Base-by-base conservation (phyloP, 2,797 vertebrate species). In the Falco naumanni region DNA sequence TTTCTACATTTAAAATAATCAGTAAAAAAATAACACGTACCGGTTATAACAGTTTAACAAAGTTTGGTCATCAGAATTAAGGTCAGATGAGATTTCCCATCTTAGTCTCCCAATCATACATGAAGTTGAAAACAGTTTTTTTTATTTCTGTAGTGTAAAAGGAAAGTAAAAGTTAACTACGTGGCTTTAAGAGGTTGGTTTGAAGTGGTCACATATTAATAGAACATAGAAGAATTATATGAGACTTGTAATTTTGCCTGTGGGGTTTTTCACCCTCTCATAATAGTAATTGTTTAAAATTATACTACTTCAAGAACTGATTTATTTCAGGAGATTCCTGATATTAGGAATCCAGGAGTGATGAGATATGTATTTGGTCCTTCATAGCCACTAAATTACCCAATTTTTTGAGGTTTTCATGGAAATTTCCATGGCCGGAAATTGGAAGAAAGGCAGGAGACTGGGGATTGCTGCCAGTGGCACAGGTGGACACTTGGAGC, bases 401-500 rank as follows among this genome's bases (percentile, higher is more conserved):
- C 41, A 22, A 1, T 87, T 70, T 60, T 74, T 26, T 60, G 21
- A 24, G 14, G 16, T 53, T 91, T 77, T 64, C 5, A 43, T 20
- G 45, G 31, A 87, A 87, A 94, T 85, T 79, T 87, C 28, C 34
- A 20, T 54, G 18, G 6, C 18, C 74, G 13, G 31, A 92, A 76
- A 84, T 1, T 16, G 28, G 39, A 84, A 88, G 60, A 82, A 79
- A 90, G 5, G 39, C 2, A 1, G 8, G 9, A 77, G 16, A 39
- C 29, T 31, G 24, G 10, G 43, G n/a, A 54, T 37, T 34, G 25
- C 43, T 82, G 45, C 19, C 29, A 37, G 28, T 45, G 50, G 41
- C 77, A 71, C 0, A 0, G 39, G 17, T 87, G 18, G 22, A 1
- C 33, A 18, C n/a, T 61, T 37, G 54, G 22, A 76, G 31, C 34